phyloP scores from a whole-genome alignment of 2,113 vertebrate genomes.

The Tilapia sparmanii region DNA sequence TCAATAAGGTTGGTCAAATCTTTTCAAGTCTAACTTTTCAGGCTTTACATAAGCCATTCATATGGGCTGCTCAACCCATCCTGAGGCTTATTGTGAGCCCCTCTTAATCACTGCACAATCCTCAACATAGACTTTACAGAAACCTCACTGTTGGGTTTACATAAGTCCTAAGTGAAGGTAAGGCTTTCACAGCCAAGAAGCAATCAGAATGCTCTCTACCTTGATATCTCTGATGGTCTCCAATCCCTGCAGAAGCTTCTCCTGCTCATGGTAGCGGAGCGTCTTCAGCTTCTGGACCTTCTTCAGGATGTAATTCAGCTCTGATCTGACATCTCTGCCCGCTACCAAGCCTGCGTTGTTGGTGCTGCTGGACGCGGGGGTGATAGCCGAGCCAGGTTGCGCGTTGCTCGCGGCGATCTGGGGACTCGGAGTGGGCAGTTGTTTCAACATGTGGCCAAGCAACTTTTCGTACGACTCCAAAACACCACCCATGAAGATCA shows the following conservation, averaged over 20 bases:
- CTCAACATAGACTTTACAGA: background rate
- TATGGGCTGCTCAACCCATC: background rate
- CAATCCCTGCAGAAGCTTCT: background rate
- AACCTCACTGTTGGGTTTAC: background rate
- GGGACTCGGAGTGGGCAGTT: background rate
- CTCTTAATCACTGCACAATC: background rate
- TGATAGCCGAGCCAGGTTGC: rapidly evolving
- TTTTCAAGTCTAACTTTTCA: background rate
- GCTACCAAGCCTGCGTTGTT: rapidly evolving
- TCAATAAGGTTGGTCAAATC: background rate
- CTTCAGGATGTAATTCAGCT: conserved; percentile 11
- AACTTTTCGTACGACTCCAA: conserved; percentile 47
- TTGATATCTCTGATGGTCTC: background rate
- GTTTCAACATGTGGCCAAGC: conserved; percentile 30
- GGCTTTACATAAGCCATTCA: background rate
- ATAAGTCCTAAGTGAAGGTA: background rate
- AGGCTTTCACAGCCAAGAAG: background rate
- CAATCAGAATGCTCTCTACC: conserved; percentile 6
- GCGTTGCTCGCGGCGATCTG: rapidly evolving
- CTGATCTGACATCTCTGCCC: rapidly evolving
- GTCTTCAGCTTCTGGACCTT: background rate
- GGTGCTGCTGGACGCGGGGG: rapidly evolving
- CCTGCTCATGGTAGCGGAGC: background rate
- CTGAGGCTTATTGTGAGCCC: background rate
- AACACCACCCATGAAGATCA: conserved; percentile 8